phyloP scores from a whole-genome alignment of 2,113 vertebrate species.

The Tamias sibiricus region DNA sequence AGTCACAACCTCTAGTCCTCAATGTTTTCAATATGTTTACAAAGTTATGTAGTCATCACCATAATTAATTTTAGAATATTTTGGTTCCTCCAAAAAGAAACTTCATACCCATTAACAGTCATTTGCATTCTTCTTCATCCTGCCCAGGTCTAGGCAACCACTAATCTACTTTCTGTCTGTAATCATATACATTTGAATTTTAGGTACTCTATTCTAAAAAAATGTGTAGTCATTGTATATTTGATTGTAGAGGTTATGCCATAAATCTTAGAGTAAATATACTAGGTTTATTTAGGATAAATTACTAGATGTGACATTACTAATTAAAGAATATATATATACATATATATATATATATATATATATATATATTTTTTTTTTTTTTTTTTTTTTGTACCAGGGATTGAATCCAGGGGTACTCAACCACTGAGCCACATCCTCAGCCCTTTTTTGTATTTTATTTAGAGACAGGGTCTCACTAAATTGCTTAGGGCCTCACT shows the following conservation, averaged over 20 bases:
- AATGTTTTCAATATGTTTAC: not conserved
- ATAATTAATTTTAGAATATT: slow-evolving; percentile 33
- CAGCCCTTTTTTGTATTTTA: no score
- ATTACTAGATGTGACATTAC: not conserved
- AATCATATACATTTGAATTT: slow-evolving; percentile 29
- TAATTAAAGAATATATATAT: not conserved
- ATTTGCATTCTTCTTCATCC: not conserved
- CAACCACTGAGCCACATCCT: no score
- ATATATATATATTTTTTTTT: no score
- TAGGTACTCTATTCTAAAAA: not conserved
- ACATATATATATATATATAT: no score
- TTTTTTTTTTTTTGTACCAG: no score
- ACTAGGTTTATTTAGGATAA: slow-evolving; percentile 19
- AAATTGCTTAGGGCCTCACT: no score
- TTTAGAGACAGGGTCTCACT: no score
- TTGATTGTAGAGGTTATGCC: not conserved
- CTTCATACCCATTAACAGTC: not conserved
- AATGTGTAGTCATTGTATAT: not conserved
- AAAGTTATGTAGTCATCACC: not conserved
- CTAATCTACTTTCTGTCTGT: not conserved
- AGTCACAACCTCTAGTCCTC: no score
- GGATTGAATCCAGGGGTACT: no score
- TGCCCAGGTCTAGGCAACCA: not conserved
- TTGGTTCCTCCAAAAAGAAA: not conserved
- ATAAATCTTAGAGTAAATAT: not conserved